A percentile compares a stretch with the other conserved stretches of the same genome.
Evolutionary conservation across 2,888 invertebrate species (phyloP).

Genomic region (Pantelozetes paolii): DNA sequence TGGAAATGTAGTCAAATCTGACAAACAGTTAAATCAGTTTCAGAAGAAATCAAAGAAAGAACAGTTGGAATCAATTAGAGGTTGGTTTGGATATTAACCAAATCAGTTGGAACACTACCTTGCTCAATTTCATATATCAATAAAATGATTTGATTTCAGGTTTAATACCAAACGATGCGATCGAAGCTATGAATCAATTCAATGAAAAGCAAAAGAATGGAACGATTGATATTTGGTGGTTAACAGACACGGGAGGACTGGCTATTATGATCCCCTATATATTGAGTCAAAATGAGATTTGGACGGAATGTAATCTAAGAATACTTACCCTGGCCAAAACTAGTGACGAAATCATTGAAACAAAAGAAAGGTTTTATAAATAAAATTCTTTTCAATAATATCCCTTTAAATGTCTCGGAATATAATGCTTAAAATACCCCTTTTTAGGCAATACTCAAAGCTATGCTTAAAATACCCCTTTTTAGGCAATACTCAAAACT

Average conservation of each 20-base stretch:
- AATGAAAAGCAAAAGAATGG: constrained; percentile 73
- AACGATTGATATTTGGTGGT: constrained; percentile 95
- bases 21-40: background rate
- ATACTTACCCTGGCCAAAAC: constrained; percentile 65
- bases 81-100: background rate
- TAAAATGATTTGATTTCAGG: constrained; percentile 6
- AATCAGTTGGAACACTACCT: too few species aligned
- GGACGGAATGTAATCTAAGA: constrained; percentile 54
- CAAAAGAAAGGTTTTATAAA: constrained; percentile 58
- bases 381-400: too few species aligned
- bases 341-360: constrained; percentile 81
- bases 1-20: background rate
- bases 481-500: too few species aligned
- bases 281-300: constrained; percentile 57
- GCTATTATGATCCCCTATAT: constrained; percentile 55
- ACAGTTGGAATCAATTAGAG: background rate
- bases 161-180: constrained; percentile 62
- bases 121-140: too few species aligned
- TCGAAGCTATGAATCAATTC: constrained; percentile 69
- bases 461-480: too few species aligned
- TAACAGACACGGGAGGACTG: constrained; percentile 86
- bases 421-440: too few species aligned
- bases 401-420: too few species aligned
- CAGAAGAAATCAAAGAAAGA: background rate
- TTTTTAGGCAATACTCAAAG: too few species aligned